These are phyloP conservation scores for Hylyphantes graminicola DNA, from an alignment of 1,140 invertebrate genomes.

Conservation along the genomic window DNA sequence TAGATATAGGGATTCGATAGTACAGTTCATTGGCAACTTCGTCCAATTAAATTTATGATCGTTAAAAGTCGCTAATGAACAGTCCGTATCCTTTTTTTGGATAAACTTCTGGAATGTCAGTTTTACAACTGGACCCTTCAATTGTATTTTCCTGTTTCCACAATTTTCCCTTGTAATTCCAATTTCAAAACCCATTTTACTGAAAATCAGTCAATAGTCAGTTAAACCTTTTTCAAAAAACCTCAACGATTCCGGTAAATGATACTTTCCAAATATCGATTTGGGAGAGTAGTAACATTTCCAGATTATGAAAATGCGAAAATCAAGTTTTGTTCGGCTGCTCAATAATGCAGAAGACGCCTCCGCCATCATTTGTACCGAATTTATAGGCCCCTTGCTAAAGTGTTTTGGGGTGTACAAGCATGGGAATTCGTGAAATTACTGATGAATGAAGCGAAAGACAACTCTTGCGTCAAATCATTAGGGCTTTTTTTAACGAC, in stretches of 20 bases:
- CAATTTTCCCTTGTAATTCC: too few species aligned
- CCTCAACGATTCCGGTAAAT: not conserved
- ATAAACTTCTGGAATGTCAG: too few species aligned
- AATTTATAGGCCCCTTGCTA: constrained; percentile 20
- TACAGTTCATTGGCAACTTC: too few species aligned
- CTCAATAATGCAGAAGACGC: constrained; percentile 52
- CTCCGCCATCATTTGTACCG: constrained; percentile 30
- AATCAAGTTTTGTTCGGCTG: constrained; percentile 15
- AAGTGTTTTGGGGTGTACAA: constrained; percentile 27
- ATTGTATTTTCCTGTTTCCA: too few species aligned
- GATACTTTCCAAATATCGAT: constrained; percentile 18
- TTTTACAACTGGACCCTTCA: too few species aligned
- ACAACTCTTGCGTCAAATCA: constrained; percentile 19
- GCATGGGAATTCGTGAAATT: constrained; percentile 55
- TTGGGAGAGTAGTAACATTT: not conserved
- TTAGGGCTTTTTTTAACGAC: constrained; percentile 6
- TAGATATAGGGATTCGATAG: too few species aligned
- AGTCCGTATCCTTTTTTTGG: too few species aligned
- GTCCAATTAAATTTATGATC: too few species aligned
- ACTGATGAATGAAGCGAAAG: constrained; percentile 37
- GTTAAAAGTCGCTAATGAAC: too few species aligned
- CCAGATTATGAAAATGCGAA: constrained; percentile 46
- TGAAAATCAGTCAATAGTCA: too few species aligned
- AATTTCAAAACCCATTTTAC: too few species aligned
- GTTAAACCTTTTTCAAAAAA: too few species aligned